phyloP scores from a whole-genome alignment of 1,140 invertebrate species.

The Trachelipus rathkii region DNA sequence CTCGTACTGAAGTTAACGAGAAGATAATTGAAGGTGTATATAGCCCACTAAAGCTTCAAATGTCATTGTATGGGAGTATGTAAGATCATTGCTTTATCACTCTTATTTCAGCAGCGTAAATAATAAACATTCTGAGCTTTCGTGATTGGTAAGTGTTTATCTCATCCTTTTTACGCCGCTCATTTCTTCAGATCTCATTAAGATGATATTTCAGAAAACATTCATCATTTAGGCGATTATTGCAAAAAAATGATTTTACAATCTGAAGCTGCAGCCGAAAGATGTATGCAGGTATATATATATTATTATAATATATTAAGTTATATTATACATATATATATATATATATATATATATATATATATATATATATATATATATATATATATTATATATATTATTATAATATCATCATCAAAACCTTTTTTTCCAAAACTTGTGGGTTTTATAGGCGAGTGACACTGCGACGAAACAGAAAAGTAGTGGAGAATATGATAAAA shows the following conservation, averaged over 20 bases:
- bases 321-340: not conserved
- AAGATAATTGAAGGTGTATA: not conserved
- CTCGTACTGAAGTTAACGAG: not conserved
- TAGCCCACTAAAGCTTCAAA: not conserved
- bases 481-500: too few species aligned
- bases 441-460: too few species aligned
- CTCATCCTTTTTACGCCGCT: not conserved
- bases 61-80: not conserved
- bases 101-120: not conserved
- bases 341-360: not conserved
- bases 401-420: too few species aligned
- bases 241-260: slow-evolving; percentile 20
- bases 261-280: not conserved
- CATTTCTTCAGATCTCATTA: not conserved
- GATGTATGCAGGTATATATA: slow-evolving; percentile 18
- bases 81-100: not conserved
- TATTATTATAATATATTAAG: not conserved
- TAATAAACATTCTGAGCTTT: not conserved
- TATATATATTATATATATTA: slow-evolving; percentile 5
- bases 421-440: too few species aligned
- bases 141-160: not conserved
- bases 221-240: slow-evolving; percentile 22
- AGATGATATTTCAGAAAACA: slow-evolving; percentile 20
- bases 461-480: too few species aligned
- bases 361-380: slow-evolving; percentile 16